Base-by-base conservation (phyloP, 2,888 invertebrate species). In the Dyspetes luteomarginatus region DNA sequence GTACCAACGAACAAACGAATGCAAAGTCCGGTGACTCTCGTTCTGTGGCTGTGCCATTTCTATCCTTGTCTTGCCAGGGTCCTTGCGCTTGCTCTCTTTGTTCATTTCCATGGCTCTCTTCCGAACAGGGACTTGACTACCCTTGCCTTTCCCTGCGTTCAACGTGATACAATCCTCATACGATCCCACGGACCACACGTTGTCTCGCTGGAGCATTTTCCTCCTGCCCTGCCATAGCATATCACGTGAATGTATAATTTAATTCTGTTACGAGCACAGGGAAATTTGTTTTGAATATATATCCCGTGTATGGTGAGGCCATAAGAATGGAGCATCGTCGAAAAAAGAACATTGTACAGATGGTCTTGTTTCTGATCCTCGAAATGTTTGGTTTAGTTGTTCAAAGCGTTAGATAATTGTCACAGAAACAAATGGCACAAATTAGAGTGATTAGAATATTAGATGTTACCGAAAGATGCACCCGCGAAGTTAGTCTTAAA, bases 171-270 rank as follows among this genome's bases (percentile, higher is more conserved):
- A 22, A 45, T 19, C 52, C 9, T 30, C 58, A 24, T 69, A 69
- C 64, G 7, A 36, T 50, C n/a, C 24, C 45, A 45, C 67, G 30
- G 26, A 52, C 36, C 48, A 36, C n/a, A n/a, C 30, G 15, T 74
- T 69, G 50, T 73, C 56, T 73, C 58, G 28, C 68, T 45, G 55
- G 41, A 12, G 30, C 41, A 17, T 50, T 45, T 58, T 28, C n/a
- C 48, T 48, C 41, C 28, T 24, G 15, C 26, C 9, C 48, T 36
- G 17, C 17, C 48, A 48, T 4, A 7, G 19, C 41, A 28, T 52
- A 73, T 67, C 45, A 30, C 17, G 85, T 83, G 85, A 88, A 86
- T 86, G 85, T 87, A 88, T 88, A 88, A 88, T 88, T 88, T 87
- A 83, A 88, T 88, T 86, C 82, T 72, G 77, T 43, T 69, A 45